Percentiles rank a stretch among this genome's conserved stretches.
phyloP scores from a whole-genome alignment of 2,113 vertebrate species.

The Melanocharis versteri region DNA sequence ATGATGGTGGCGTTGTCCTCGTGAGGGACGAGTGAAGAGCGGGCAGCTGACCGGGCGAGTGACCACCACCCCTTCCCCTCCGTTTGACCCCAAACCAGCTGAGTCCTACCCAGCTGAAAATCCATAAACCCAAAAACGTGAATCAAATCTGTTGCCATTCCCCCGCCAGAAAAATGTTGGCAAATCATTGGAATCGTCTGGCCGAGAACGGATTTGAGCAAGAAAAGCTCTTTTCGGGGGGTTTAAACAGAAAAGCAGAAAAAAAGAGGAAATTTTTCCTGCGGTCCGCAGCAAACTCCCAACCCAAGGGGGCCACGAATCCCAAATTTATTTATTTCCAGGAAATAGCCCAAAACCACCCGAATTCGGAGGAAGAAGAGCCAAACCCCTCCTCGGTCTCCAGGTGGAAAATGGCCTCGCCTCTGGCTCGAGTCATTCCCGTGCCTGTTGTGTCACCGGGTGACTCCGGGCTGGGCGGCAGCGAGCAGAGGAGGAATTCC shows the following conservation, averaged over 20 bases:
- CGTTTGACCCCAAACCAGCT: neutral
- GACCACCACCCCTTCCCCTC: neutral
- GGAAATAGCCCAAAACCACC: fast-evolving
- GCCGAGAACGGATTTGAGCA: neutral
- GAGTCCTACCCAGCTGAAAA: neutral
- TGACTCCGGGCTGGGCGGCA: neutral
- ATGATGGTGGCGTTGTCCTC: neutral
- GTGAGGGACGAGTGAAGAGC: neutral
- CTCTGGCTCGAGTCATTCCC: neutral
- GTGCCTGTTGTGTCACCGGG: neutral
- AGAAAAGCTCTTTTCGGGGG: neutral
- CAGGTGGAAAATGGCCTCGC: fast-evolving
- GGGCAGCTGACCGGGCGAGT: neutral
- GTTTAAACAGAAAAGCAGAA: neutral
- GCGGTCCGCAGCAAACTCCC: fast-evolving
- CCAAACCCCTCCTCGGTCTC: fast-evolving
- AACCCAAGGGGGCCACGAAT: fast-evolving
- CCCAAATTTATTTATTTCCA: neutral
- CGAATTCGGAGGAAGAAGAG: neutral
- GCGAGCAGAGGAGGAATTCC: neutral
- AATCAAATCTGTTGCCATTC: neutral
- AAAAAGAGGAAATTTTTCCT: neutral
- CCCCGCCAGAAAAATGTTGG: fast-evolving
- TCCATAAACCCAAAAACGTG: fast-evolving
- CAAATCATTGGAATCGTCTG: fast-evolving